These are phyloP conservation scores for Spheniscus mendiculus DNA, from an alignment of 2,113 vertebrate species.

Conservation along the genomic window DNA sequence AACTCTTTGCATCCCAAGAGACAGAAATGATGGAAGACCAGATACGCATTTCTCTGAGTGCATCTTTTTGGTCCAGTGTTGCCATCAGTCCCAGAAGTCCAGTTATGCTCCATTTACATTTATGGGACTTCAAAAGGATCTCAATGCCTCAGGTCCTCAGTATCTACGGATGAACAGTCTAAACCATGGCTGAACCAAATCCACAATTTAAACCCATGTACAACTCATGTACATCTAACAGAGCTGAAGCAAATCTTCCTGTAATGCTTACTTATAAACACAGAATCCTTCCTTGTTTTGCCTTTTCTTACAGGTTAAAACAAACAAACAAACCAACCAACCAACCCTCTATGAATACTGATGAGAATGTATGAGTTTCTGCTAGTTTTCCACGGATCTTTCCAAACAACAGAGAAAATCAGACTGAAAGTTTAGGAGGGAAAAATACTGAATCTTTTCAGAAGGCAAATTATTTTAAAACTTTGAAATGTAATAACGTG, in stretches of 20 bases:
- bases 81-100: not conserved
- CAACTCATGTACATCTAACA: not conserved
- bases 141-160: not conserved
- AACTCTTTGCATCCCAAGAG: not conserved
- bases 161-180: not conserved
- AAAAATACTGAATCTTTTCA: not conserved
- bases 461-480: not conserved
- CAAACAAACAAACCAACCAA: not conserved
- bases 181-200: not conserved
- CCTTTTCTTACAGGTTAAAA: not conserved
- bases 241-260: not conserved
- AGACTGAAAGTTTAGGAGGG: not conserved
- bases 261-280: not conserved
- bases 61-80: not conserved
- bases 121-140: accelerated
- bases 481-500: not conserved
- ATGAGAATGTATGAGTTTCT: not conserved
- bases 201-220: not conserved
- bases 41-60: not conserved
- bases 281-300: not conserved
- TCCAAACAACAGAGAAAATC: not conserved
- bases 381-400: not conserved
- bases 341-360: not conserved
- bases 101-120: not conserved
- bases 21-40: not conserved